Evolutionary conservation across 1,140 invertebrate species (phyloP).

Genomic region (Zophobas morio): DNA sequence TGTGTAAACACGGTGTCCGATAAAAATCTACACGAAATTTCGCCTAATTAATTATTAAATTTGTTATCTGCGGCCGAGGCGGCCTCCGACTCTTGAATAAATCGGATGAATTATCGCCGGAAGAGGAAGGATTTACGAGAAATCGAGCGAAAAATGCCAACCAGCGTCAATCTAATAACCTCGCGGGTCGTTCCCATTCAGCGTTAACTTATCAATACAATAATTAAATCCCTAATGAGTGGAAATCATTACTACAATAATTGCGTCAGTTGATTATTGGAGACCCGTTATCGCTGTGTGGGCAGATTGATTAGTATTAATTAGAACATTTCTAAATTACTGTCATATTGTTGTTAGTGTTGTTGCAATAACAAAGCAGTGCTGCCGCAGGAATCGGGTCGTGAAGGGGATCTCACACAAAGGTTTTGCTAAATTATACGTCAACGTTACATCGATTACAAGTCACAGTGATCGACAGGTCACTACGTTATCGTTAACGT

Average conservation of each 20-base stretch:
- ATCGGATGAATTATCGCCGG: not conserved
- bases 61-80: not conserved
- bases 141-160: constrained; percentile 14
- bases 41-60: constrained; percentile 35
- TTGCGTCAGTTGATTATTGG: constrained; percentile 49
- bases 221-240: constrained; percentile 49
- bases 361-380: constrained; percentile 11
- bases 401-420: not conserved
- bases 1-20: constrained; percentile 18
- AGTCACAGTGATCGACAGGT: too few species aligned
- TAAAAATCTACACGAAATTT: constrained; percentile 40
- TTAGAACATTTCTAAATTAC: constrained; percentile 47
- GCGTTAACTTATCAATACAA: constrained; percentile 45
- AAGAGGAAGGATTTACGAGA: constrained; percentile 6
- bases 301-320: constrained; percentile 48
- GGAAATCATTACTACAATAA: constrained; percentile 46
- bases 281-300: constrained; percentile 38
- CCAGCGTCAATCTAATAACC: constrained; percentile 15
- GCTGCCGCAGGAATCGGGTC: not conserved
- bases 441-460: too few species aligned
- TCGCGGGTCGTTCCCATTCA: constrained; percentile 29
- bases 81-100: not conserved
- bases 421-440: too few species aligned
- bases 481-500: too few species aligned
- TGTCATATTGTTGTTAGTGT: constrained; percentile 32